Conservation (phyloP, 2,888 invertebrate genomes). For the Chloromyia formosa region DNA sequence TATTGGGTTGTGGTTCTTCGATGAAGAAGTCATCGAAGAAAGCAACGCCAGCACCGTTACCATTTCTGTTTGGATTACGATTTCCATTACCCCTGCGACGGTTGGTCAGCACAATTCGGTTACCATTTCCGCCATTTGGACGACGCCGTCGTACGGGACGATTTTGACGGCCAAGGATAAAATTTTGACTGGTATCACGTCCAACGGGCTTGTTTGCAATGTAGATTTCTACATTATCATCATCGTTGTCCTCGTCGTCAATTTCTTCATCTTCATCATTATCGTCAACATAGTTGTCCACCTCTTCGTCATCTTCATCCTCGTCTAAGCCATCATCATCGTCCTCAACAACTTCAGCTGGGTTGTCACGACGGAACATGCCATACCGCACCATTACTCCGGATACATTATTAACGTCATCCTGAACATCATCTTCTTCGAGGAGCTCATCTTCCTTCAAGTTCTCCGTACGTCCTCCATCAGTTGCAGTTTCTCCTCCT, state of each 20-base stretch:
- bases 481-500: slow-evolving; percentile 52
- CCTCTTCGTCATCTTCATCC: slow-evolving; percentile 11
- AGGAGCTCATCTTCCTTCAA: slow-evolving; percentile 54
- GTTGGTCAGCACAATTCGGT: not conserved
- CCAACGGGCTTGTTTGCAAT: slow-evolving; percentile 1
- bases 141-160: slow-evolving; percentile 1
- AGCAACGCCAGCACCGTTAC: not conserved
- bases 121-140: not conserved
- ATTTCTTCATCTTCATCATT: slow-evolving; percentile 17
- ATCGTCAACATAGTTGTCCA: slow-evolving; percentile 10
- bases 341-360: slow-evolving; percentile 2
- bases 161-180: slow-evolving; percentile 12
- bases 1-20: not conserved
- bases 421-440: slow-evolving; percentile 55
- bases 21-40: slow-evolving; percentile 14
- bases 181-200: not conserved
- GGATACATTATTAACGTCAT: slow-evolving; percentile 44
- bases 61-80: not conserved
- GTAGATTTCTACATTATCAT: not conserved
- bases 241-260: not conserved
- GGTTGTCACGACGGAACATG: slow-evolving; percentile 43
- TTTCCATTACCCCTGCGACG: not conserved
- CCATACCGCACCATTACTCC: slow-evolving; percentile 50
- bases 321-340: not conserved
- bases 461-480: slow-evolving; percentile 54